These are phyloP conservation scores for Rhagoletis zephyria DNA, from an alignment of 1,140 invertebrate species.

Conservation along the genomic window DNA sequence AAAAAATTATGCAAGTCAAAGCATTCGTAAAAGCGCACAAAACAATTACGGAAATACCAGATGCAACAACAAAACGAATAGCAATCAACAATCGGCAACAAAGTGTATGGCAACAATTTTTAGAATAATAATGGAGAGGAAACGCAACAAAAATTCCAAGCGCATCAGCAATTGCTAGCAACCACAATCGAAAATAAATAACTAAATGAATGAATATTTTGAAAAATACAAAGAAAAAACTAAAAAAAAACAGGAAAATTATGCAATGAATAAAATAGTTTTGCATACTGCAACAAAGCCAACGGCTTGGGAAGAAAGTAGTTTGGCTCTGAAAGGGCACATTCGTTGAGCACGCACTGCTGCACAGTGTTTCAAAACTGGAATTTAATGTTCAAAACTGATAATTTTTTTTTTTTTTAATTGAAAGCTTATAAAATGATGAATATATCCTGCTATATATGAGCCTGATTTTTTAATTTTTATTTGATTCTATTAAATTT, in stretches of 20 bases:
- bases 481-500: too few relatives aligned
- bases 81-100: not conserved
- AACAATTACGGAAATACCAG: slow-evolving; percentile 43
- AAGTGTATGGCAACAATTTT: not conserved
- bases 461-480: not conserved
- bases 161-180: not conserved
- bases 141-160: slow-evolving; percentile 1
- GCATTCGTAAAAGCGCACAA: slow-evolving; percentile 4
- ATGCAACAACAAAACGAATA: not conserved
- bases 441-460: too few relatives aligned
- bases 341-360: slow-evolving; percentile 8
- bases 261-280: slow-evolving; percentile 21
- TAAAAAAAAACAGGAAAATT: not conserved
- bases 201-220: slow-evolving; percentile 42
- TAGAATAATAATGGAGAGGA: slow-evolving; percentile 14
- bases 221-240: not conserved
- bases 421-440: too few relatives aligned
- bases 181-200: slow-evolving; percentile 37
- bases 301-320: not conserved
- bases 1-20: slow-evolving; percentile 43
- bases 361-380: not conserved
- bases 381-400: too few relatives aligned
- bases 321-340: not conserved
- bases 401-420: too few relatives aligned
- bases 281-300: slow-evolving; percentile 22